Evolutionary conservation across 2,113 vertebrate species (phyloP).

Genomic region (Melanostigma gelatinosum): DNA sequence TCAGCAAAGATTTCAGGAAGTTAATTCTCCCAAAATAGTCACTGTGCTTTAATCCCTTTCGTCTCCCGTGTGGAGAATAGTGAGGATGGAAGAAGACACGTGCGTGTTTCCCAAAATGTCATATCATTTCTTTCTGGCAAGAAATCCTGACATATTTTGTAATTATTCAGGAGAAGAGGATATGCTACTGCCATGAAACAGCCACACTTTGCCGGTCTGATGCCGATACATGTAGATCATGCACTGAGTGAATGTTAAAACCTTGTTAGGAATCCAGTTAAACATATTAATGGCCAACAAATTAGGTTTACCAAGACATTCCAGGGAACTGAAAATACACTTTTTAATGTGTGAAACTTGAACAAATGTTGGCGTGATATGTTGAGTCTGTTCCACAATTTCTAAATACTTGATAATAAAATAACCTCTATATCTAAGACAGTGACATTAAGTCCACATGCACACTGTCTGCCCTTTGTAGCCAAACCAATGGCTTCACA

Average conservation of each 20-base stretch:
- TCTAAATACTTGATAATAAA: not conserved
- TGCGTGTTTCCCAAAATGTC: not conserved
- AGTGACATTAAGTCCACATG: not conserved
- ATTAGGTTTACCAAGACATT: not conserved
- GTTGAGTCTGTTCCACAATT: not conserved
- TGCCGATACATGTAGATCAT: not conserved
- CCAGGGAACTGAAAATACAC: not conserved
- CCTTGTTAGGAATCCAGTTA: not conserved
- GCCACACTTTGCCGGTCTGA: not conserved
- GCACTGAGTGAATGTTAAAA: not conserved
- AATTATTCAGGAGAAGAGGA: slow-evolving; percentile 5
- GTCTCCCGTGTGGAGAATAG: not conserved
- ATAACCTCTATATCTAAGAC: not conserved
- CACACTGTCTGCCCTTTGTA: slow-evolving; percentile 30
- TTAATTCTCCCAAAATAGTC: not conserved
- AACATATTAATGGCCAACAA: not conserved
- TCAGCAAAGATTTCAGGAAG: too few species aligned
- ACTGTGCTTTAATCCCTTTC: too few species aligned
- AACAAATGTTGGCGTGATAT: not conserved
- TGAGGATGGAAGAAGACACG: not conserved
- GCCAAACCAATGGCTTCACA: slow-evolving; percentile 31
- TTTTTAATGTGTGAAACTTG: not conserved
- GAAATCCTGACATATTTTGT: not conserved
- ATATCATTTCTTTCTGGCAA: not conserved
- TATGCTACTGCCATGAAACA: not conserved